A percentile compares a stretch with the other conserved stretches of the same genome.
These are phyloP conservation scores for Operophtera brumata DNA, from an alignment of 2,888 invertebrate species.

Conservation along the genomic window DNA sequence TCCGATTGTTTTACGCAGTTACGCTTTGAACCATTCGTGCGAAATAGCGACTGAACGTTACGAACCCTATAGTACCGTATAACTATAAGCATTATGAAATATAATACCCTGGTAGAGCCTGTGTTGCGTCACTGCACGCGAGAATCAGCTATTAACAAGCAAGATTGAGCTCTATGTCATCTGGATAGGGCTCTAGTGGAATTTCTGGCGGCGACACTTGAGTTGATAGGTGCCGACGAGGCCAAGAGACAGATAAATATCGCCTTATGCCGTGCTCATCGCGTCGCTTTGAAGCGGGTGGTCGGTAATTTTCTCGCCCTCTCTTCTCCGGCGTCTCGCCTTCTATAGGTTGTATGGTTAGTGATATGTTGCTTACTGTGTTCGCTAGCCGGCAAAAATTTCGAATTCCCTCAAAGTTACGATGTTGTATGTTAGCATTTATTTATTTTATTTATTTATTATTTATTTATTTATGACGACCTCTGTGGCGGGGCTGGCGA, in stretches of 20 bases:
- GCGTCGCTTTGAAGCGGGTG: constrained; percentile 60
- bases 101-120: constrained; percentile 40
- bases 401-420: too few relatives aligned
- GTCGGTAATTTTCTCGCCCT: constrained; percentile 54
- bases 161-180: constrained; percentile 34
- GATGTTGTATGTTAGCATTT: too few relatives aligned
- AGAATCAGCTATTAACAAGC: constrained; percentile 19
- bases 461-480: too few relatives aligned
- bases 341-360: neutral
- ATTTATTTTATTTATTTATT: too few relatives aligned
- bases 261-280: constrained; percentile 51
- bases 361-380: neutral
- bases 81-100: constrained; percentile 4
- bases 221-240: constrained; percentile 57
- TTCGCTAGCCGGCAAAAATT: too few relatives aligned
- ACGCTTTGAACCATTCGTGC: neutral
- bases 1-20: neutral
- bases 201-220: constrained; percentile 35
- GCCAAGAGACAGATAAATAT: constrained; percentile 65
- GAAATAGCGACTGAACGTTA: constrained; percentile 3
- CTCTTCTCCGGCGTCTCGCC: constrained; percentile 25
- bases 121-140: constrained; percentile 58
- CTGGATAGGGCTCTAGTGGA: constrained; percentile 23
- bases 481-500: too few relatives aligned
- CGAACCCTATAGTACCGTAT: constrained; percentile 11